Conservation (phyloP, 2,113 vertebrate species). For the Grantiella picta region DNA sequence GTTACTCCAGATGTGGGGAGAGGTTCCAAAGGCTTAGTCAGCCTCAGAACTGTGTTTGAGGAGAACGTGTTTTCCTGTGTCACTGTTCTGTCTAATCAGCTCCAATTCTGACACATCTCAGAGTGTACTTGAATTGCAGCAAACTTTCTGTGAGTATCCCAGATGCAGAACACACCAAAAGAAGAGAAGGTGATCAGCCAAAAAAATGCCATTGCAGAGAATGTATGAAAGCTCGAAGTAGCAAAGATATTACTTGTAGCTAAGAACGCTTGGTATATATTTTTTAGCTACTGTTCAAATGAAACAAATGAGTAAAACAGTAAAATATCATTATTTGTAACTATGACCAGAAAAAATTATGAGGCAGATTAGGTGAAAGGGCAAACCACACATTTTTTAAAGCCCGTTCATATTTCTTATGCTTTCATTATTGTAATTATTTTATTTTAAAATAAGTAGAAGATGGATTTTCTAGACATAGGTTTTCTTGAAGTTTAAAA, state of each 20-base stretch:
- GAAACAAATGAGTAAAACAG: not conserved
- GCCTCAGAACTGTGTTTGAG: not conserved
- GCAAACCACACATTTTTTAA: not conserved
- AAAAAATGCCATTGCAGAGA: not conserved
- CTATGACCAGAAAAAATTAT: not conserved
- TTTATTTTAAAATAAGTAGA: not conserved
- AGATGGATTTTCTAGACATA: not conserved
- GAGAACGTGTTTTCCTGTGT: conserved; percentile 28
- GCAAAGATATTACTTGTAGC: not conserved
- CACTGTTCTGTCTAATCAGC: conserved; percentile 56
- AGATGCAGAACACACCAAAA: not conserved
- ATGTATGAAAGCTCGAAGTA: not conserved
- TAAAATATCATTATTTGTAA: not conserved
- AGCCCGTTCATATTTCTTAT: not conserved
- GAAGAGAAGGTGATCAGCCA: conserved; percentile 54
- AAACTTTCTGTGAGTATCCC: not conserved
- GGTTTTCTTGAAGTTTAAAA: not conserved
- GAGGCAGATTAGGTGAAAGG: not conserved
- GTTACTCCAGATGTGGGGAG: conserved; percentile 18
- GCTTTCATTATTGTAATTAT: not conserved
- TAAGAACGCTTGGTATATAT: not conserved
- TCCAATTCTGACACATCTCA: conserved; percentile 43
- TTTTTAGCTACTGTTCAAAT: not conserved
- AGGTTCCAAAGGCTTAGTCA: conserved; percentile 43
- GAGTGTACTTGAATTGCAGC: conserved; percentile 45